Percentiles rank a stretch among this genome's conserved stretches.
phyloP scores from a whole-genome alignment of 2,797 vertebrate species.

The Dicrostonyx torquatus region DNA sequence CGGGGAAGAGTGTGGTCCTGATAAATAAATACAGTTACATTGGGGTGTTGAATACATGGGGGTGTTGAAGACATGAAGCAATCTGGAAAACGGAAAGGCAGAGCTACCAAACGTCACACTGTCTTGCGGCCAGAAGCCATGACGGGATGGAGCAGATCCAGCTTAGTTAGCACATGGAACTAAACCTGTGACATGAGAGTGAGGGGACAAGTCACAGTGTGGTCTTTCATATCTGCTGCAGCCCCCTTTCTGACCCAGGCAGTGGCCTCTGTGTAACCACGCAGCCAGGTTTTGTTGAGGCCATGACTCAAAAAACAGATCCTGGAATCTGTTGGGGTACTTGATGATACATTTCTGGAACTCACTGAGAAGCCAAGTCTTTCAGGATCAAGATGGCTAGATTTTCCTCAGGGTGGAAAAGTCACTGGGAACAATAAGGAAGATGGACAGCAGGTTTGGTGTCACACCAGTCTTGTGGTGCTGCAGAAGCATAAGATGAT shows the following conservation, averaged over 20 bases:
- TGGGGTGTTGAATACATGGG: slow-evolving; percentile 13
- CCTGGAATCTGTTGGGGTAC: slow-evolving; percentile 92
- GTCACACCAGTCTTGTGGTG: slow-evolving; percentile 92
- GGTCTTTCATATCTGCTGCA: slow-evolving; percentile 82
- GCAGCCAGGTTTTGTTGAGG: slow-evolving; percentile 96
- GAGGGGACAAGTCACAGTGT: not conserved
- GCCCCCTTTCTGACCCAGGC: slow-evolving; percentile 96
- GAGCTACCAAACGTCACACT: slow-evolving; percentile 62
- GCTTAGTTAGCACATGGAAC: slow-evolving; percentile 26
- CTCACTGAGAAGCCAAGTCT: slow-evolving; percentile 87
- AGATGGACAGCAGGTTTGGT: slow-evolving; percentile 90
- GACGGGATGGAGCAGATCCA: slow-evolving; percentile 76
- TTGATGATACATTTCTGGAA: slow-evolving; percentile 91
- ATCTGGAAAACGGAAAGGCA: slow-evolving; percentile 74
- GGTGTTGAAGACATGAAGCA: slow-evolving; percentile 74
- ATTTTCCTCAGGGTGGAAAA: slow-evolving; percentile 95
- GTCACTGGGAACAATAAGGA: slow-evolving; percentile 92
- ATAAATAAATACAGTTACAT: slow-evolving; percentile 84
- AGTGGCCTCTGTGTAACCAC: slow-evolving; percentile 95
- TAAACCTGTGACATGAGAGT: slow-evolving; percentile 71
- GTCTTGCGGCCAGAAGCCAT: slow-evolving; percentile 77
- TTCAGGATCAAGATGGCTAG: slow-evolving; percentile 92
- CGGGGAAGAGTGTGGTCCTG: slow-evolving; percentile 69
- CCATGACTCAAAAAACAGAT: slow-evolving; percentile 91
- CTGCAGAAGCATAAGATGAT: slow-evolving; percentile 96